Evolutionary conservation across 2,113 vertebrate genomes (phyloP).

Genomic region (Brevimyrus niger): DNA sequence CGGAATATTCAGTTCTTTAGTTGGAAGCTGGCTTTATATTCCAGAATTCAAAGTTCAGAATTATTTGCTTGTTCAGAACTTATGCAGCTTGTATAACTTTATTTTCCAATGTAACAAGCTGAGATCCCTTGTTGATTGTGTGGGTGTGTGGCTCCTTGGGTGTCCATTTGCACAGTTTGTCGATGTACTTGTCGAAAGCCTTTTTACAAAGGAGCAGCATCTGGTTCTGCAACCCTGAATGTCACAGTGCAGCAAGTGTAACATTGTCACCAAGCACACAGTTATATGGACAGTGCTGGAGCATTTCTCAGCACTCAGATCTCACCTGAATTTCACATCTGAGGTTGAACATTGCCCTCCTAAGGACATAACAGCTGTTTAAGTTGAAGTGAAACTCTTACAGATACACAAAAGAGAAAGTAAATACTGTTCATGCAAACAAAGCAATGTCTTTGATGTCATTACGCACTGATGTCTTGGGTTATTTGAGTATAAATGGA

Average conservation of each 20-base stretch:
- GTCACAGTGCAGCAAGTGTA: not conserved
- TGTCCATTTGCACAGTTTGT: not conserved
- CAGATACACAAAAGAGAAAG: not conserved
- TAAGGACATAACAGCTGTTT: not conserved
- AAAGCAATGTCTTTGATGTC: not conserved
- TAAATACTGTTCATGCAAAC: not conserved
- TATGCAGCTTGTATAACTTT: not conserved
- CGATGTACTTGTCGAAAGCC: not conserved
- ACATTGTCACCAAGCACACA: not conserved
- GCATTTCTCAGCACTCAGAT: not conserved
- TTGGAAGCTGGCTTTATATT: not conserved
- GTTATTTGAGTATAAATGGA: not conserved
- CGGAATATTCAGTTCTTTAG: not conserved
- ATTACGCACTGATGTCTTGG: not conserved
- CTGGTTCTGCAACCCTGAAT: not conserved
- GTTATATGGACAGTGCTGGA: not conserved
- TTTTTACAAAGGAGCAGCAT: not conserved
- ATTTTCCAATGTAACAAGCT: not conserved
- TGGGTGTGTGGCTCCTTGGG: not conserved
- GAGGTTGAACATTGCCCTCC: not conserved
- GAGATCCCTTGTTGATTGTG: not conserved
- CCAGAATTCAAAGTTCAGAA: not conserved
- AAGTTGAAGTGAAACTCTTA: not conserved
- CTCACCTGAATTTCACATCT: not conserved
- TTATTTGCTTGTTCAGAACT: not conserved